phyloP scores from a whole-genome alignment of 1,140 invertebrate species.

The Aphaenogaster floridana region DNA sequence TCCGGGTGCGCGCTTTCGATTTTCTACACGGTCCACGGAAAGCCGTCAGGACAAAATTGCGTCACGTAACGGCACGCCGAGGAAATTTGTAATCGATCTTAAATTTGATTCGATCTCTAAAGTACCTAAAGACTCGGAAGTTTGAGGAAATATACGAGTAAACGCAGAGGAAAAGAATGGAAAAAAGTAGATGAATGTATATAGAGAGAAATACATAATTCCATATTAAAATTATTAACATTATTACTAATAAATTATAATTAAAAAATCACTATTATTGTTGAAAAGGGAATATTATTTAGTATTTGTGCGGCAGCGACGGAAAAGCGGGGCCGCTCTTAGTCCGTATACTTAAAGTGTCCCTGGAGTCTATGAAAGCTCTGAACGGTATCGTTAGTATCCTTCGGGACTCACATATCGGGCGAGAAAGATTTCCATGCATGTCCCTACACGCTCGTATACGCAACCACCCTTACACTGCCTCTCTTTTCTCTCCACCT shows the following conservation, averaged over 20 bases:
- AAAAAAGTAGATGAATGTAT: neutral
- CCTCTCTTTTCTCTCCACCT: neutral
- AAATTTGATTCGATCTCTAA: slow-evolving; percentile 9
- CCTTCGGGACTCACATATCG: slow-evolving; percentile 66
- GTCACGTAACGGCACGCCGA: slow-evolving; percentile 40
- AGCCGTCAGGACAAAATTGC: slow-evolving; percentile 46
- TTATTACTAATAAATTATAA: neutral
- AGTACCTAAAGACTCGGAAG: neutral
- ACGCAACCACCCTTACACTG: slow-evolving; percentile 28
- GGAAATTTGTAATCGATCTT: slow-evolving; percentile 52
- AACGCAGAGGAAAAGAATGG: neutral
- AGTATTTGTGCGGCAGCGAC: neutral
- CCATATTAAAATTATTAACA: neutral
- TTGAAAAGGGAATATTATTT: slow-evolving; percentile 2
- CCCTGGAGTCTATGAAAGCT: slow-evolving; percentile 73
- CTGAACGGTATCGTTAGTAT: slow-evolving; percentile 81
- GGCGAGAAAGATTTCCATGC: slow-evolving; percentile 54
- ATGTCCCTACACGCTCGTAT: neutral
- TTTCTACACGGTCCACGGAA: slow-evolving; percentile 46
- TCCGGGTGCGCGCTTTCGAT: slow-evolving; percentile 20
- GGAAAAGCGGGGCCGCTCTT: slow-evolving; percentile 12
- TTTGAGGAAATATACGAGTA: slow-evolving; percentile 12
- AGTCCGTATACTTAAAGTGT: slow-evolving; percentile 36
- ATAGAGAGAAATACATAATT: neutral
- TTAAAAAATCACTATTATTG: neutral